These are phyloP conservation scores for Acestrorhynchus altus DNA, from an alignment of 2,797 vertebrate genomes.

Conservation along the genomic window DNA sequence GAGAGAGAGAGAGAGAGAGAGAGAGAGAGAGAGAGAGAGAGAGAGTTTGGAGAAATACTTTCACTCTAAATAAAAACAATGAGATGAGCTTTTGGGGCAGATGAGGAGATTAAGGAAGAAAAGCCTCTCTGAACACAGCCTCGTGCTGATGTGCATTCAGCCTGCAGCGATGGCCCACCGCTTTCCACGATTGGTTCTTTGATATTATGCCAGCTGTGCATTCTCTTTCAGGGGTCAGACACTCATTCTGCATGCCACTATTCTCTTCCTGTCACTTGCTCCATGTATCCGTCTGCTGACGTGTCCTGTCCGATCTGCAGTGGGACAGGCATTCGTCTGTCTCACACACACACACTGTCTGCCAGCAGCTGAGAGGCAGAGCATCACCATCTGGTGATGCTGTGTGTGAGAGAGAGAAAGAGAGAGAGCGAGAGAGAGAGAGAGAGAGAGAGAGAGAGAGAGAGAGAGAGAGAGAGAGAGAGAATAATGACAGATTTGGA, in stretches of 20 bases:
- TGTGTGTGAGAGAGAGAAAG: not conserved
- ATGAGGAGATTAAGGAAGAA: slow-evolving; percentile 42
- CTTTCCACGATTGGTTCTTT: not conserved
- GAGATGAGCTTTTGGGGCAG: slow-evolving; percentile 52
- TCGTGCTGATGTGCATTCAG: not conserved
- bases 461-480: not conserved
- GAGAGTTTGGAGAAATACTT: not conserved
- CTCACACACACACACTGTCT: slow-evolving; percentile 1
- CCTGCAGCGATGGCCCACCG: not conserved
- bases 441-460: not conserved
- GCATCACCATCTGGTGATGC: slow-evolving; percentile 34
- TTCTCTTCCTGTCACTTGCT: slow-evolving; percentile 27
- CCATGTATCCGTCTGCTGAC: not conserved
- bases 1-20: no score
- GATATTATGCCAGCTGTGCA: slow-evolving; percentile 12
- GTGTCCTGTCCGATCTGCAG: not conserved
- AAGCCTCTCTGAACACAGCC: not conserved
- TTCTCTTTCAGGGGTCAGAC: slow-evolving; percentile 39
- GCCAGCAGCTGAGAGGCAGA: slow-evolving; percentile 12
- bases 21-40: no score
- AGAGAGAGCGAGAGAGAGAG: not conserved
- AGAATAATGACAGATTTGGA: not conserved
- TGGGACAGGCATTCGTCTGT: slow-evolving; percentile 15
- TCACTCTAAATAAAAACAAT: slow-evolving; percentile 55
- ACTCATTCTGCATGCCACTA: slow-evolving; percentile 4